Base-by-base conservation (phyloP, 2,888 invertebrate genomes). In the Cordilura impudica region DNA sequence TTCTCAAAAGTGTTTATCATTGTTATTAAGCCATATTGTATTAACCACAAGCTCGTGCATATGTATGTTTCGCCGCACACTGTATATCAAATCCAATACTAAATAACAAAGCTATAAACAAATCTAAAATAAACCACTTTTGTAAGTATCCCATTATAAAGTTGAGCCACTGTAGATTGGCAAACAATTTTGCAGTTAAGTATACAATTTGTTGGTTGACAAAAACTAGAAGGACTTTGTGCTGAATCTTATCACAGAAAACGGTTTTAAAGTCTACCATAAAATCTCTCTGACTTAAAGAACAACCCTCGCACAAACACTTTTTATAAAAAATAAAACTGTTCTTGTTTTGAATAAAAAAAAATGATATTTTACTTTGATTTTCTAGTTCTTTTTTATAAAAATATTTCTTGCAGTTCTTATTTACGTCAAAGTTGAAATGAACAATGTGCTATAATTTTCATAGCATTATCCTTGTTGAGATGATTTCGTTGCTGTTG, bases 391-490 rank as follows among this genome's bases (percentile, higher is more conserved):
- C 7, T 39, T 39, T 53, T 31, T 29, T 6, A 39, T 53, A 14
- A 51, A 39, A n/a, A 35, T 65, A 43, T 69, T 54, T 56, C 5
- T 56, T 49, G 10, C 21, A 18, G 10, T 65, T n/a, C 18, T 49
- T 72, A 43, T 72, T 72, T 67, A 63, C 60, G 53, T 54, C 73
- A 66, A 8, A 60, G 60, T 54, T 77, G 12, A 60, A 77, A 77
- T 71, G 71, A 56, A 66, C 66, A 60, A 71, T 51, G 65, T 65
- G 71, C 51, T 65, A 49, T 47, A 60, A 29, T 10, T 51, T 63
- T 54, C 23, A 10, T 14, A 35, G n/a, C 7, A 54, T n/a, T 39
- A 76, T 65, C 71, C 63, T 51, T 58, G 21, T 47, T 69, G 45
- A 29, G 51, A 43, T 31, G 51, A 29, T 47, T 72, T 47, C 35